Base-by-base conservation (phyloP, 1,140 invertebrate species). In the Lordiphosa stackelbergi region DNA sequence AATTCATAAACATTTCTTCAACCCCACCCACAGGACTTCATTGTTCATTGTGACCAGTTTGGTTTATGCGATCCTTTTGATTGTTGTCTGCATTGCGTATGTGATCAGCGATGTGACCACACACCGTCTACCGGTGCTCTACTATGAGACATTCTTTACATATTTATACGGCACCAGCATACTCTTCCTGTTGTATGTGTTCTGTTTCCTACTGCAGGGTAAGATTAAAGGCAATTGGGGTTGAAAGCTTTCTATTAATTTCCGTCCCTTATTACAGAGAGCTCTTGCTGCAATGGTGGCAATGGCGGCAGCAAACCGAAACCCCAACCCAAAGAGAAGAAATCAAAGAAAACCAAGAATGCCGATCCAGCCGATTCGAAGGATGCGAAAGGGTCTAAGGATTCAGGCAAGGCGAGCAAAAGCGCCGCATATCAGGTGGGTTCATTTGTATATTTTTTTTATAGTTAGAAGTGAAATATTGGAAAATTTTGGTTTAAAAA, bases 111-210 rank as follows among this genome's bases (percentile, higher is more conserved):
- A 97, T 90, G 95, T 96, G 73, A 94, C 96, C 72, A 97, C 95
- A 52, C 94, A 96, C 88, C 95, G 94, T 88, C 91, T 97, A 58
- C 96, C 96, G 47, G 91, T 96, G 31, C 91, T 93, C 87, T 97
- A 95, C 89, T 97, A 97, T 90, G 96, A 99, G 93, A 95, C 95
- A 57, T 98, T 98, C 90, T 99, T 98, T 90, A 96, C 97, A 41
- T 99, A 98, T 89, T 91, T 99, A 41, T 99, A 98, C 89, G 94
- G 95, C 68, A 93, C 94, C 88, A 98, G 96, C 89, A 96, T 99
- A 85, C 89, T 98, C 61, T 99, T 98, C 90, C 92, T 99, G 70
- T 90, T 98, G 66, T 99, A 98, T 89, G 96, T 98, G 42, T 98
- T 98, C 91, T 95, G 96, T 89, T 98, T 98, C 91, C 91, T 99